Conservation (phyloP, 1,140 invertebrate genomes). For the Bombus waltoni region DNA sequence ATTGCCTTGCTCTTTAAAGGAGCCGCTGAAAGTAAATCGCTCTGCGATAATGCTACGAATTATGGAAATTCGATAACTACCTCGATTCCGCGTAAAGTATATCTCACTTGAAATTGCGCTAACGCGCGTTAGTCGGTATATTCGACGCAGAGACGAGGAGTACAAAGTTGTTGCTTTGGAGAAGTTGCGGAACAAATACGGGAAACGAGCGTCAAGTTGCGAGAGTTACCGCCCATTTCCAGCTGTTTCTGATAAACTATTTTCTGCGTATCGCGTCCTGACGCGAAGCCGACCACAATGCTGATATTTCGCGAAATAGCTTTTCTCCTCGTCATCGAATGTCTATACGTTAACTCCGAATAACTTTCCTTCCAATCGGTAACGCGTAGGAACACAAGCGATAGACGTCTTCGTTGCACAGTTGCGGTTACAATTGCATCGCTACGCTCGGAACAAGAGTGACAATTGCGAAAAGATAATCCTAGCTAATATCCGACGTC, state of each 20-base stretch:
- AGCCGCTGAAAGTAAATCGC: constrained; percentile 28
- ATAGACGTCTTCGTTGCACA: not conserved
- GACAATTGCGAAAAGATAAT: not conserved
- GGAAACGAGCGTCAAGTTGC: constrained; percentile 34
- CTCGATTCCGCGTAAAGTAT: constrained; percentile 49
- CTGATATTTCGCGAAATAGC: not conserved
- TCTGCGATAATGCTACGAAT: constrained; percentile 10
- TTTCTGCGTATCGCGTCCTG: not conserved
- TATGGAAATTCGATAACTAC: constrained; percentile 61
- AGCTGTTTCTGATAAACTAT: constrained; percentile 20
- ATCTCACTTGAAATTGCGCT: constrained; percentile 26
- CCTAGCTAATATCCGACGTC: not conserved
- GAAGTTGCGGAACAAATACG: constrained; percentile 45
- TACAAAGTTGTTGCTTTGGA: constrained; percentile 26
- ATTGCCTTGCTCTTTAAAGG: constrained; percentile 30
- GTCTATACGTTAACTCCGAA: not conserved
- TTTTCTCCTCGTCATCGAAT: not conserved
- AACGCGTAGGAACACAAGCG: not conserved
- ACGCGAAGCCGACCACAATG: not conserved
- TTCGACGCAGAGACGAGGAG: constrained; percentile 4
- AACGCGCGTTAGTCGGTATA: constrained; percentile 4
- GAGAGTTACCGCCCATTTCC: constrained; percentile 6
- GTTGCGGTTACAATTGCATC: not conserved
- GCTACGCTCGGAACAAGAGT: not conserved
- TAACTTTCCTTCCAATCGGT: not conserved